Percentiles rank a stretch among this genome's conserved stretches.
Evolutionary conservation across 2,113 vertebrate species (phyloP).

Genomic region (Pseudopipra pipra): DNA sequence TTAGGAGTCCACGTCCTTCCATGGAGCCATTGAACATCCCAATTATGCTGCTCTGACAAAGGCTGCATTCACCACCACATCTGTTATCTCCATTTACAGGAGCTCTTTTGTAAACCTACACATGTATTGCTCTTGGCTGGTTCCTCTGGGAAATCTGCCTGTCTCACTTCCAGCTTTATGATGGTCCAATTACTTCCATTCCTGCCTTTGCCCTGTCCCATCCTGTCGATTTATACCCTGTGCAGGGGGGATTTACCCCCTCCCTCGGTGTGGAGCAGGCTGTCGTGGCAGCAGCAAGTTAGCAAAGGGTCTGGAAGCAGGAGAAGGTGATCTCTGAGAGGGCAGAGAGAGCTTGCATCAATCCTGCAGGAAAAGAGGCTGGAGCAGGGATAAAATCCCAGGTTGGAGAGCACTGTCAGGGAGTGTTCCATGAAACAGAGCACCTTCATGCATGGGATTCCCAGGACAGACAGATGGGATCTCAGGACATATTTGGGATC

Average conservation of each 20-base stretch:
- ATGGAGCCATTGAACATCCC: slow-evolving; percentile 7
- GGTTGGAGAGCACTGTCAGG: background rate
- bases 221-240: background rate
- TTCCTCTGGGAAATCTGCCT: slow-evolving; percentile 1
- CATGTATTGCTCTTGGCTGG: background rate
- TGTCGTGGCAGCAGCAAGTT: background rate
- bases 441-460: background rate
- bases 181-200: background rate
- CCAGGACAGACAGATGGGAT: background rate
- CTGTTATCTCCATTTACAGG: slow-evolving; percentile 20
- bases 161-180: background rate
- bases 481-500: too few species aligned
- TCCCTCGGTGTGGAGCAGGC: background rate
- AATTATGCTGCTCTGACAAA: background rate
- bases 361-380: background rate
- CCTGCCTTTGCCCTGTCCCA: background rate
- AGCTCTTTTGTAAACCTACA: slow-evolving; percentile 14
- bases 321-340: background rate
- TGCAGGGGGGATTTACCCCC: background rate
- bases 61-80: background rate
- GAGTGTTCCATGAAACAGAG: too few species aligned
- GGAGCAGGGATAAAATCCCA: background rate
- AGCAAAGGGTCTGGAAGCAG: background rate
- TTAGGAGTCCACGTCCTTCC: background rate
- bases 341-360: background rate